Evolutionary conservation across 2,888 invertebrate genomes (phyloP).

Genomic region (Harpalus rufipes): DNA sequence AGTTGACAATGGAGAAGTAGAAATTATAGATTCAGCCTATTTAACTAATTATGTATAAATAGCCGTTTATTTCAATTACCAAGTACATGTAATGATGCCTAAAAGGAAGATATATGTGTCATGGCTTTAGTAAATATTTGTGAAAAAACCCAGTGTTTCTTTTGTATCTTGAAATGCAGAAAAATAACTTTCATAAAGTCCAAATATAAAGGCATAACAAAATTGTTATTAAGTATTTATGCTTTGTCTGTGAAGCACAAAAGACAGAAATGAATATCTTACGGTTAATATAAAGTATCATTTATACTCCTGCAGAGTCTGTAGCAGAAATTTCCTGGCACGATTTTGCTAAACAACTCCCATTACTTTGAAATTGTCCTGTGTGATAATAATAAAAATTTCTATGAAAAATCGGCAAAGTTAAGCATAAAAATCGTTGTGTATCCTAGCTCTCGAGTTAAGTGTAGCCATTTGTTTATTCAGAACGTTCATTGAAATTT

Average conservation of each 20-base stretch:
- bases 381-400: slow-evolving; percentile 39
- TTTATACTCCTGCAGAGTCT: not conserved
- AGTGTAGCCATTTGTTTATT: slow-evolving; percentile 55
- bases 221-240: slow-evolving; percentile 3
- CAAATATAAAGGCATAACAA: not conserved
- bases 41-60: too few species aligned
- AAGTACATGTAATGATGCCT: too few species aligned
- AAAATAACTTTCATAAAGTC: not conserved
- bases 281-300: slow-evolving; percentile 18
- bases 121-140: not conserved
- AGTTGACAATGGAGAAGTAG: too few species aligned
- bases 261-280: slow-evolving; percentile 27
- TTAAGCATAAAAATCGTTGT: slow-evolving; percentile 37
- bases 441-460: slow-evolving; percentile 43
- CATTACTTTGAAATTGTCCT: slow-evolving; percentile 26
- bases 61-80: too few species aligned
- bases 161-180: not conserved
- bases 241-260: not conserved
- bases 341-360: slow-evolving; percentile 26
- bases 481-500: slow-evolving; percentile 59
- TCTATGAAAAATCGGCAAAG: slow-evolving; percentile 32
- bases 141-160: not conserved
- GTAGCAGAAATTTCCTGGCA: slow-evolving; percentile 29
- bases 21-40: too few species aligned
- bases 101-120: too few species aligned